These are phyloP conservation scores for Aurelia sp. DNA, from an alignment of 30 jellyfish, hydroid and myxozoan genomes.

Conservation along the genomic window DNA sequence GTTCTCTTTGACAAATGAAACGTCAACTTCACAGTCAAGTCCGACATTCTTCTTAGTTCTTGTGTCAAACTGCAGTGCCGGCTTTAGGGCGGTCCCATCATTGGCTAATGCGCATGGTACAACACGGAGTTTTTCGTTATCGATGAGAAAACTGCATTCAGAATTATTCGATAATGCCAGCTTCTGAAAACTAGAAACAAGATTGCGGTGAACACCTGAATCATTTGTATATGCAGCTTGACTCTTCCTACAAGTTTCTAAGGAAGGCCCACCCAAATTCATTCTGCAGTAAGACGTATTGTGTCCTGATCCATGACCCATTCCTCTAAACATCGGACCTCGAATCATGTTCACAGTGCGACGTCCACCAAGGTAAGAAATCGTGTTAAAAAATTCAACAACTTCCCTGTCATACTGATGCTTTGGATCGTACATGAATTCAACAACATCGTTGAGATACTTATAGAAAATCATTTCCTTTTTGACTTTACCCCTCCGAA, in stretches of 20 bases:
- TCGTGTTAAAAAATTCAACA: conserved; percentile 8
- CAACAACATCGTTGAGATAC: too few relatives aligned
- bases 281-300: neutral
- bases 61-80: conserved; percentile 24
- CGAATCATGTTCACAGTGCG: conserved; percentile 6
- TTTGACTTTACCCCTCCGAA: too few relatives aligned
- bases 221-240: neutral
- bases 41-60: neutral
- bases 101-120: conserved; percentile 19
- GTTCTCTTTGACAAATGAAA: conserved; percentile 7
- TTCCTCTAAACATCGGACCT: conserved; percentile 1
- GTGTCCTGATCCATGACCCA: neutral
- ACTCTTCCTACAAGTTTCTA: neutral
- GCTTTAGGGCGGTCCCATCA: conserved; percentile 49
- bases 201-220: neutral
- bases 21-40: conserved; percentile 17
- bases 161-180: neutral
- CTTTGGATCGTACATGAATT: too few relatives aligned
- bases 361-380: conserved; percentile 4
- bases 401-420: neutral
- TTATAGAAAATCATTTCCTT: too few relatives aligned
- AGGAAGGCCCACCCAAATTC: conserved; percentile 19
- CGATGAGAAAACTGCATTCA: too few relatives aligned
- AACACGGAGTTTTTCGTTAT: too few relatives aligned
- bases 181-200: neutral